phyloP scores from a whole-genome alignment of 2,113 vertebrate genomes.

The Oreochromis niloticus region DNA sequence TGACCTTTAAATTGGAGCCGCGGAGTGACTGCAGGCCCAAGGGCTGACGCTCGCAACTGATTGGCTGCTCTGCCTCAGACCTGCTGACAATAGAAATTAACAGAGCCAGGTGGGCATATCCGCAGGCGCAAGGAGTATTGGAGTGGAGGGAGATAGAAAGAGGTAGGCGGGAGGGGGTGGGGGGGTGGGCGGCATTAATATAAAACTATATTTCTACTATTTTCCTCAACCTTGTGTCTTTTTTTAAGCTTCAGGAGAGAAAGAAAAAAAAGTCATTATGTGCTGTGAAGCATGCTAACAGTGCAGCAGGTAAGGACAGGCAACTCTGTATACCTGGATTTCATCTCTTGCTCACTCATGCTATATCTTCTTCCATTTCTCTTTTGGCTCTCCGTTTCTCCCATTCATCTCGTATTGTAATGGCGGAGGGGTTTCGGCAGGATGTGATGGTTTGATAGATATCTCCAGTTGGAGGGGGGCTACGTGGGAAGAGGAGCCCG shows the following conservation, averaged over 20 bases:
- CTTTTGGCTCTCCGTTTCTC: neutral
- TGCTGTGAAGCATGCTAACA: constrained; percentile 67
- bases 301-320: constrained; percentile 35
- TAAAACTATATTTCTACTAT: constrained; percentile 59
- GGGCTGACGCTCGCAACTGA: constrained; percentile 56
- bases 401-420: constrained; percentile 37
- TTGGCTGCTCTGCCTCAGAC: constrained; percentile 62
- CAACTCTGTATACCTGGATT: constrained; percentile 45
- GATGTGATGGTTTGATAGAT: constrained; percentile 59
- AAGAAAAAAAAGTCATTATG: constrained; percentile 71
- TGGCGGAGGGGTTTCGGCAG: constrained; percentile 21
- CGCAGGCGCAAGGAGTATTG: constrained; percentile 38
- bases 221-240: constrained; percentile 48
- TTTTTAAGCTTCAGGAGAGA: constrained; percentile 57
- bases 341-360: constrained; percentile 36
- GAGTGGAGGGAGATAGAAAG: constrained; percentile 25
- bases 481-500: constrained; percentile 18
- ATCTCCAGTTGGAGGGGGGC: constrained; percentile 39
- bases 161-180: neutral
- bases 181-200: constrained; percentile 34
- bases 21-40: constrained; percentile 56
- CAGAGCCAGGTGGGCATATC: constrained; percentile 64
- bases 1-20: constrained; percentile 78
- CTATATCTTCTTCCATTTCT: constrained; percentile 23
- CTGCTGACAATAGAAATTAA: constrained; percentile 77